Percentiles rank a stretch among this genome's conserved stretches.
Evolutionary conservation across 2,113 vertebrate genomes (phyloP).

Genomic region (Aramus guarauna): DNA sequence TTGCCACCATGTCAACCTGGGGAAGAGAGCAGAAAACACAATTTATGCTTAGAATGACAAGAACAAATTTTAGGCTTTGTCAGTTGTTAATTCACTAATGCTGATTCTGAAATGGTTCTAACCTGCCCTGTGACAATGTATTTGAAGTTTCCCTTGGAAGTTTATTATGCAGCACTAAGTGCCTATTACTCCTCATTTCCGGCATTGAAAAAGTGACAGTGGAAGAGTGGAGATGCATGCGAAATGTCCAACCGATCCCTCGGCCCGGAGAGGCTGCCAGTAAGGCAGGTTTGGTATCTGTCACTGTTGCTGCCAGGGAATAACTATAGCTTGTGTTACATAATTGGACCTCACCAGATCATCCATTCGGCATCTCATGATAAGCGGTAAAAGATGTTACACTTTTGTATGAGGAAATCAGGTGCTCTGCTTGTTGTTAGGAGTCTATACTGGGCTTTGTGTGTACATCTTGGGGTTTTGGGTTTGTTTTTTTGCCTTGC

Average conservation of each 20-base stretch:
- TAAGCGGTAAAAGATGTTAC: not conserved
- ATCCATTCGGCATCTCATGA: not conserved
- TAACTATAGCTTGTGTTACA: not conserved
- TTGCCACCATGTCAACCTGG: not conserved
- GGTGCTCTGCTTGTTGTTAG: not conserved
- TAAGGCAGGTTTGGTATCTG: not conserved
- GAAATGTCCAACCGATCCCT: not conserved
- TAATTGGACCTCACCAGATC: not conserved
- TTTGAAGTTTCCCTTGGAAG: not conserved
- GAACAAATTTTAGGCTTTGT: not conserved
- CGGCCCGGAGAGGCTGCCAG: accelerated
- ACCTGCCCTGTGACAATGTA: not conserved
- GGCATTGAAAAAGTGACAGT: not conserved
- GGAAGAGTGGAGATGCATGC: not conserved
- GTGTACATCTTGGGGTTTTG: not conserved
- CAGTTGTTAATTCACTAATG: not conserved
- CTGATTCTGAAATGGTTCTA: not conserved
- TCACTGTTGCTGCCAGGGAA: not conserved
- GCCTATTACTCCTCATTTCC: not conserved
- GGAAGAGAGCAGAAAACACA: not conserved
- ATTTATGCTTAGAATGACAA: not conserved
- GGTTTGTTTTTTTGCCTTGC: not conserved
- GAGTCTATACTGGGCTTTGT: not conserved
- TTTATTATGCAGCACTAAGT: not conserved
- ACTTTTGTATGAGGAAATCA: not conserved